Evolutionary conservation across 2,113 vertebrate genomes (phyloP).

Genomic region (Polypterus bichir): DNA sequence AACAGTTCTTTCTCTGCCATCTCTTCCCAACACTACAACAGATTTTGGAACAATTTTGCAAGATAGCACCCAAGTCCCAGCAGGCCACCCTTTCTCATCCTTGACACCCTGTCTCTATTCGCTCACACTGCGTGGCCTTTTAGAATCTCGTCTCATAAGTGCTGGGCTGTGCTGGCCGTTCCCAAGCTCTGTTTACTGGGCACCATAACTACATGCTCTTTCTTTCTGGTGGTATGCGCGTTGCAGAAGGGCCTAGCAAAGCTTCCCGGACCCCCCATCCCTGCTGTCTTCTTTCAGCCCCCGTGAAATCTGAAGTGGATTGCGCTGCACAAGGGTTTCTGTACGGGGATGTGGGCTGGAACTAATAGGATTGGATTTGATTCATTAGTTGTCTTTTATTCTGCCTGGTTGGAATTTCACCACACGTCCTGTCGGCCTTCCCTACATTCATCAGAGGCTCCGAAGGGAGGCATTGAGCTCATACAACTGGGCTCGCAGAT

Average conservation of each 20-base stretch:
- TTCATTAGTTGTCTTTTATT: constrained; percentile 68
- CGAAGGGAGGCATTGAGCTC: constrained; percentile 27
- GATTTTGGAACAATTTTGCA: too few species aligned
- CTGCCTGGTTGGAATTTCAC: constrained; percentile 63
- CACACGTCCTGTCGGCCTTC: constrained; percentile 49
- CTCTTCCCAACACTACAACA: too few species aligned
- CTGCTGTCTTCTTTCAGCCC: constrained; percentile 29
- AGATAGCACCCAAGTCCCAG: too few species aligned
- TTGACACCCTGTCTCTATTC: too few species aligned
- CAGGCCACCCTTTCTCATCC: too few species aligned
- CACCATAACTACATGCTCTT: too few species aligned
- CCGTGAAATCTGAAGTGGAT: constrained; percentile 42
- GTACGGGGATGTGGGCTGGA: constrained; percentile 56
- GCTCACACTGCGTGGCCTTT: too few species aligned
- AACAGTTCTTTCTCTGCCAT: too few species aligned
- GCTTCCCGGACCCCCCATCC: constrained; percentile 18
- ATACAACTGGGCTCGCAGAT: constrained; percentile 34
- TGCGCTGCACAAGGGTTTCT: constrained; percentile 37
- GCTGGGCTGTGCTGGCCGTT: too few species aligned
- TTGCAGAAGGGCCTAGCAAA: constrained; percentile 10
- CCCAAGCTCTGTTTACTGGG: too few species aligned
- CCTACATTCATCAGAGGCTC: constrained; percentile 36
- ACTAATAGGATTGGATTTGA: constrained; percentile 73
- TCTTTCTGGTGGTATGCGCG: too few species aligned
- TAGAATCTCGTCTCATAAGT: too few species aligned